phyloP scores from a whole-genome alignment of 1,140 invertebrate genomes.

The Plodia interpunctella region DNA sequence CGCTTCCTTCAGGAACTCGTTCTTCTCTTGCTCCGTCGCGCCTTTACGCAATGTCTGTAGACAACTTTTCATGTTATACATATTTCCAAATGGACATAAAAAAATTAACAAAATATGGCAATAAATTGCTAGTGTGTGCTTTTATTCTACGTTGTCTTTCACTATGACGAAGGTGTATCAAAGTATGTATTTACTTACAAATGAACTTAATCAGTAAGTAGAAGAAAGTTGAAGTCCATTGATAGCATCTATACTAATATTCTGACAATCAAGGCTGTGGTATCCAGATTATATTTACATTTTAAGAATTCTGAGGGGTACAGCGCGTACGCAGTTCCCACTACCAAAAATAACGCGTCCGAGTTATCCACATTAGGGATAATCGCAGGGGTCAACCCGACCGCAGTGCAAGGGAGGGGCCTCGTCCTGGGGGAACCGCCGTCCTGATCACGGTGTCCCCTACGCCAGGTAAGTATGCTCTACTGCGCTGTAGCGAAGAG shows the following conservation, averaged over 20 bases:
- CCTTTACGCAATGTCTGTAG: conserved; percentile 93
- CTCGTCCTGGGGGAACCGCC: conserved; percentile 7
- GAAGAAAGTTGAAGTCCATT: too few species aligned
- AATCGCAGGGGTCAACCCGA: conserved; percentile 6
- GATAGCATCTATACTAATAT: too few species aligned
- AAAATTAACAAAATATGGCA: too few species aligned
- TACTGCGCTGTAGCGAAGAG: not conserved
- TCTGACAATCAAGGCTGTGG: too few species aligned
- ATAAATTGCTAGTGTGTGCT: too few species aligned
- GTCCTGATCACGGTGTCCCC: conserved; percentile 3
- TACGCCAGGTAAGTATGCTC: conserved; percentile 8
- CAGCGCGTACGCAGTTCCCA: conserved; percentile 4
- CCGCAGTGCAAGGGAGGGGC: conserved; percentile 7
- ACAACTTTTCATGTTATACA: conserved; percentile 20
- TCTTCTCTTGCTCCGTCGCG: conserved; percentile 93
- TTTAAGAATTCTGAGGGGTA: too few species aligned
- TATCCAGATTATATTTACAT: too few species aligned
- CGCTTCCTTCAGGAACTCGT: conserved; percentile 97
- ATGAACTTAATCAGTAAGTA: too few species aligned
- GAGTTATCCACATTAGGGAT: conserved; percentile 8
- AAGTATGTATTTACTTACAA: too few species aligned
- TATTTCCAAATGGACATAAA: not conserved
- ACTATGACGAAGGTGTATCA: too few species aligned
- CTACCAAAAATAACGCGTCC: conserved; percentile 8
- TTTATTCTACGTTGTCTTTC: too few species aligned